Base-by-base conservation (phyloP, 2,888 invertebrate species). In the Polydrusus cervinus region DNA sequence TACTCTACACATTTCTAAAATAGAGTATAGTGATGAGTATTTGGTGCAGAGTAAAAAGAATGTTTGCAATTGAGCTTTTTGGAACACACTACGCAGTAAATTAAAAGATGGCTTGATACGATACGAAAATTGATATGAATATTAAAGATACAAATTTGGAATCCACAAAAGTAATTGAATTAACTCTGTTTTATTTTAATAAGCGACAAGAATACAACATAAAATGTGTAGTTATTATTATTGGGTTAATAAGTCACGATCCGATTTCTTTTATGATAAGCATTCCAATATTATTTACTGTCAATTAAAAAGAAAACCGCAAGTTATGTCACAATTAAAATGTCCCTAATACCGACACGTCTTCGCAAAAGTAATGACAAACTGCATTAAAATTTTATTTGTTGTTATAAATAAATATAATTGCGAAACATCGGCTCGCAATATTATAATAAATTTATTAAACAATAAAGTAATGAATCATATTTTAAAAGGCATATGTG, bases 401-500 rank as follows among this genome's bases (percentile, higher is more conserved):
- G 79, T 80, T 78, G 76, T 80, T 78, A 75, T 78, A 77, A 79
- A 78, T 70, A 64, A 71, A 65, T 57, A 71, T 79, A 75, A 80
- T 79, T 78, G 80, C 79, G 73, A 76, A 78, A 79, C 77, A 75
- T 73, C 75, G 67, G 67, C 49, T n/a, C n/a, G 20, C 34, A 53
- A 77, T 78, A 78, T 79, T 78, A 77, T 78, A 79, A 75, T 78
- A 74, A 77, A 77, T 78, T 78, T 78, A 78, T 79, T 80, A 81
- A 80, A 81, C 80, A 81, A 82, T 82, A 80, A 79, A 60, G 74
- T 78, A 78, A 83, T 83, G 83, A 83, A 79, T 83, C 81, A 82
- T 81, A 81, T 80, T 80, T 79, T 68, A 82, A 81, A 80, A 78
- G 79, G 76, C 45, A 66, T 78, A 80, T 78, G 79, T 71, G 53